Evolutionary conservation across 2,113 vertebrate species (phyloP).

Genomic region (Opisthocomus hoazin): DNA sequence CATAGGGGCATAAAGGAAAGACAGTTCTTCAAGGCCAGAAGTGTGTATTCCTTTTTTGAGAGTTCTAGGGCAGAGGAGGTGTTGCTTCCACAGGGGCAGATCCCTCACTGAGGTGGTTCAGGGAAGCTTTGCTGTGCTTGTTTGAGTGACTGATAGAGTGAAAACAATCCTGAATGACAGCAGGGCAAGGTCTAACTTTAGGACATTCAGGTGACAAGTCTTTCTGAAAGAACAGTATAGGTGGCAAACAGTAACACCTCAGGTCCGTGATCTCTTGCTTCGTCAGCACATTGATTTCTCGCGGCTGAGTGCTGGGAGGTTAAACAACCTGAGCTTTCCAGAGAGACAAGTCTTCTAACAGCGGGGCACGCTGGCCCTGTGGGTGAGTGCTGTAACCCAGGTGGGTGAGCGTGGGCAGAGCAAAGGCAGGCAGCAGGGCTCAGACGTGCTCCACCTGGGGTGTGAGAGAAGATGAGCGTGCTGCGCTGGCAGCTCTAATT

Average conservation of each 20-base stretch:
- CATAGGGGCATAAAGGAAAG: not conserved
- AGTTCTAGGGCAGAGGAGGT: not conserved
- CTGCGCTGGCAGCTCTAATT: not conserved
- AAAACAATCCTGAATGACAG: not conserved
- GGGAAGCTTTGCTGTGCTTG: not conserved
- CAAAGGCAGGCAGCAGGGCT: not conserved
- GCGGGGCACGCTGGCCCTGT: rapidly evolving
- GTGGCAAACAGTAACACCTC: not conserved
- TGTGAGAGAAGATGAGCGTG: not conserved
- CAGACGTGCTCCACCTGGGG: not conserved
- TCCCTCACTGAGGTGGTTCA: not conserved
- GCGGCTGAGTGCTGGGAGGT: not conserved
- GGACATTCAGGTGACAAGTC: not conserved
- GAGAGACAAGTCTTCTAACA: not conserved
- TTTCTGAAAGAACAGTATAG: not conserved
- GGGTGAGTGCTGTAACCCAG: not conserved
- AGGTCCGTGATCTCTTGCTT: not conserved
- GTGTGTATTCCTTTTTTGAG: not conserved
- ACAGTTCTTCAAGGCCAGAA: not conserved
- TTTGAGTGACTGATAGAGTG: not conserved
- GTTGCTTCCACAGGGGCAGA: not conserved
- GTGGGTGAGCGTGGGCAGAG: not conserved
- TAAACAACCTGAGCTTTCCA: not conserved
- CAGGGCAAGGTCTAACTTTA: not conserved
- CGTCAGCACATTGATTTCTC: rapidly evolving